Conservation (phyloP, 2,888 invertebrate genomes). For the Coelopa pilipes region DNA sequence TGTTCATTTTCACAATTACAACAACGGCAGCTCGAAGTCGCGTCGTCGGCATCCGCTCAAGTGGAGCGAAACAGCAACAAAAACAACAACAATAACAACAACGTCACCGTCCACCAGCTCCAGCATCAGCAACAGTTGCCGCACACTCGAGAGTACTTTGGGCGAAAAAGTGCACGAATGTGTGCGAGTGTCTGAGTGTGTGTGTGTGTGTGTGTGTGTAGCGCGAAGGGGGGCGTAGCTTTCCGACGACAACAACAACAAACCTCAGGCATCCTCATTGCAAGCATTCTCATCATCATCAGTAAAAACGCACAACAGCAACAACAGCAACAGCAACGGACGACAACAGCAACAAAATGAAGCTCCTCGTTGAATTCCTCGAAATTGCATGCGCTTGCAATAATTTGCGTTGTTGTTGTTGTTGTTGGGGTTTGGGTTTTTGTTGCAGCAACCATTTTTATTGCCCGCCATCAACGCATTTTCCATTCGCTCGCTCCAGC, state of each 20-base stretch:
- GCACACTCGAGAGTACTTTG: not conserved
- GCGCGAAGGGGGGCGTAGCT: constrained; percentile 28
- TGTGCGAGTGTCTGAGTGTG: not conserved
- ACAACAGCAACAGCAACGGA: no score
- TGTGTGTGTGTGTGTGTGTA: not conserved
- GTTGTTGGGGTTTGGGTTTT: no score
- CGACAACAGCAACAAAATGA: no score
- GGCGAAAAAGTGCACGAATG: no score
- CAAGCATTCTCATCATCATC: not conserved
- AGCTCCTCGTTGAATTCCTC: no score
- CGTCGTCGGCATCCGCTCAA: constrained; percentile 39
- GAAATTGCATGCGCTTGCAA: constrained; percentile 12
- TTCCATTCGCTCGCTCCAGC: constrained; percentile 11
- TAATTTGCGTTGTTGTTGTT: not conserved
- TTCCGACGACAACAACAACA: not conserved
- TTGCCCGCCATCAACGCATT: constrained; percentile 22
- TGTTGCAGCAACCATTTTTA: constrained; percentile 21
- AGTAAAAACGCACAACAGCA: no score
- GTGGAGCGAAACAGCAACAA: constrained; percentile 41
- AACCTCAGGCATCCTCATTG: not conserved
- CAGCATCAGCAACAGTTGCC: constrained; percentile 22
- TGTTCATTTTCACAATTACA: constrained; percentile 39
- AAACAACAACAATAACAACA: constrained; percentile 44
- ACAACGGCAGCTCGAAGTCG: constrained; percentile 28
- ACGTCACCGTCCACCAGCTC: no score